Conservation (phyloP, 2,888 invertebrate species). For the Amiota communis region DNA sequence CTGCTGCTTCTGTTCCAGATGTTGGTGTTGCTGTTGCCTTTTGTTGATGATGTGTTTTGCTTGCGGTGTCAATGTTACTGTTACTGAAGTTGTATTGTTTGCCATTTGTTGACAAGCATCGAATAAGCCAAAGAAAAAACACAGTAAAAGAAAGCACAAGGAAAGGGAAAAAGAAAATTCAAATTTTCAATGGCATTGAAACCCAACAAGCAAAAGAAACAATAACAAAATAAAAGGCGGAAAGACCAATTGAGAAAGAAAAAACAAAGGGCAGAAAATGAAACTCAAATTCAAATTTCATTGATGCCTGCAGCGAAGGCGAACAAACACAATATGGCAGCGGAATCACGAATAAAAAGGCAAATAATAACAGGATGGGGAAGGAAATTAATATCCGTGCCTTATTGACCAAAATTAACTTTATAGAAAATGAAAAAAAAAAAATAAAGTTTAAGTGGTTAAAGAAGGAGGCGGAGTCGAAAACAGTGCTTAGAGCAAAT, state of each 20-base stretch:
- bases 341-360: no score
- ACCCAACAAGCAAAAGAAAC: not conserved
- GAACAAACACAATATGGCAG: not conserved
- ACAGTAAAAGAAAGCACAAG: slow-evolving; percentile 29
- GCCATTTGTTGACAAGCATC: slow-evolving; percentile 27
- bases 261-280: slow-evolving; percentile 1
- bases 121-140: slow-evolving; percentile 17
- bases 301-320: slow-evolving; percentile 34
- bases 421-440: slow-evolving; percentile 33
- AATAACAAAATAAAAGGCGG: not conserved
- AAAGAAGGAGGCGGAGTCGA: not conserved
- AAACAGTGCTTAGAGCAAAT: not conserved
- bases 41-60: slow-evolving; percentile 25
- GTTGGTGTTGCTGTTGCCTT: no score
- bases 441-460: slow-evolving; percentile 29
- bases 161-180: slow-evolving; percentile 10
- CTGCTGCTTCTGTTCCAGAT: not conserved
- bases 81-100: slow-evolving; percentile 18
- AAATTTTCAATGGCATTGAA: slow-evolving; percentile 8
- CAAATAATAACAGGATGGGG: not conserved
- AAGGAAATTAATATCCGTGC: slow-evolving; percentile 55
- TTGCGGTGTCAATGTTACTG: slow-evolving; percentile 26
- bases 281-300: slow-evolving; percentile 51
- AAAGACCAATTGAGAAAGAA: slow-evolving; percentile 18
- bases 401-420: slow-evolving; percentile 65